phyloP scores from a whole-genome alignment of 2,797 vertebrate genomes.

The Notoglanidium macrostoma region DNA sequence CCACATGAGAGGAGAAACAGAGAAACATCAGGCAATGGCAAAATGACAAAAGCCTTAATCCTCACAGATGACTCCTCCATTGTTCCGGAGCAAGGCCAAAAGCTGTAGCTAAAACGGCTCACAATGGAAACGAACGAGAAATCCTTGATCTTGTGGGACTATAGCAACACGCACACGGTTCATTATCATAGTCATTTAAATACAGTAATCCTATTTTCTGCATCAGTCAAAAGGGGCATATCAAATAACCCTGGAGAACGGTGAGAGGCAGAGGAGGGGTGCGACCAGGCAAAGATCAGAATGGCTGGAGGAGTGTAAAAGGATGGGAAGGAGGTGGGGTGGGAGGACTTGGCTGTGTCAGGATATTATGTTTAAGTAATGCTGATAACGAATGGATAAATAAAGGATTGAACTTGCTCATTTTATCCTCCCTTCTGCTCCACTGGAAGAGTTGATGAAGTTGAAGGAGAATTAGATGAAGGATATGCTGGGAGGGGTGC shows the following conservation, averaged over 20 bases:
- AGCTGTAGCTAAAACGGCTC: conserved; percentile 56
- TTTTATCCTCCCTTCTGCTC: conserved; percentile 87
- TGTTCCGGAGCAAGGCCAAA: conserved; percentile 53
- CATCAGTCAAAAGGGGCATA: conserved; percentile 62
- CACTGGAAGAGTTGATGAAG: conserved; percentile 90
- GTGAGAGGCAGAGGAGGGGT: conserved; percentile 51
- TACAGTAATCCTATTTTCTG: conserved; percentile 68
- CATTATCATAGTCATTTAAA: conserved; percentile 67
- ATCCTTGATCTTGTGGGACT: conserved; percentile 58
- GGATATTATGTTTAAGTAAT: conserved; percentile 56
- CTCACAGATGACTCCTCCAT: conserved; percentile 60
- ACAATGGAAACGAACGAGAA: conserved; percentile 59
- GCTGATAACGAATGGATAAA: conserved; percentile 49
- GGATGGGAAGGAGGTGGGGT: conserved; percentile 46
- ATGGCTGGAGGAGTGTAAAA: conserved; percentile 64
- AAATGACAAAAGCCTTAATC: conserved; percentile 58
- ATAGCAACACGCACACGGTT: conserved; percentile 53
- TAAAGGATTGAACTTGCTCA: conserved; percentile 66
- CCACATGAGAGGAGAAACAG: conserved; percentile 50
- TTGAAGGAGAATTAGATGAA: conserved; percentile 87
- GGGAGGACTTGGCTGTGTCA: conserved; percentile 26
- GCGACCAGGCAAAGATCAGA: conserved; percentile 54
- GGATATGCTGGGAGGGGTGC: not conserved
- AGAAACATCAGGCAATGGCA: conserved; percentile 57
- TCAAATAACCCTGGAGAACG: conserved; percentile 60